Conservation (phyloP, 2,113 vertebrate genomes). For the Numenius arquata region DNA sequence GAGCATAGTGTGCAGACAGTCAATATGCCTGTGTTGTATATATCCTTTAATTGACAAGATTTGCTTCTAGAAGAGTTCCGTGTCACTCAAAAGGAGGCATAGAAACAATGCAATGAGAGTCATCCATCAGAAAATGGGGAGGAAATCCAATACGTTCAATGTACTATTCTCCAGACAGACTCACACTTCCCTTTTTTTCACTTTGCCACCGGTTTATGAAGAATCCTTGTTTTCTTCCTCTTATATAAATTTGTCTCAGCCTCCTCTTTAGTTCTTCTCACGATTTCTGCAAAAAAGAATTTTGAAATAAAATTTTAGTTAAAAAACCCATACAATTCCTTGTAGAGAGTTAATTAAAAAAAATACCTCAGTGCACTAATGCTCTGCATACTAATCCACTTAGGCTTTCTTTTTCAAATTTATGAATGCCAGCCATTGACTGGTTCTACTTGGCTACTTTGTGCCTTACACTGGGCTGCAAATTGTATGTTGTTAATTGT, state of each 20-base stretch:
- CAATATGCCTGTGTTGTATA: neutral
- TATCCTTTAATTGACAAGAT: neutral
- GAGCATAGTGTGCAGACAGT: neutral
- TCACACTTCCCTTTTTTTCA: neutral
- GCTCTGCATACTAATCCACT: constrained; percentile 49
- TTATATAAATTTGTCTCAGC: neutral
- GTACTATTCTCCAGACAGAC: neutral
- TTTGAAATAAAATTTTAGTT: neutral
- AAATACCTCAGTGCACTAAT: neutral
- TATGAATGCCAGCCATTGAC: constrained; percentile 17
- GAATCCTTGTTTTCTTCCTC: neutral
- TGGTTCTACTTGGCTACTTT: constrained; percentile 16
- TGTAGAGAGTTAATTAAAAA: neutral
- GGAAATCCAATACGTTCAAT: neutral
- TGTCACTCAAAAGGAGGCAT: neutral
- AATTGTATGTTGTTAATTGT: neutral
- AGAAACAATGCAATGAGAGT: neutral
- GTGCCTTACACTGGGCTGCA: neutral
- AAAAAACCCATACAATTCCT: neutral
- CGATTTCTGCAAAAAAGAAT: neutral
- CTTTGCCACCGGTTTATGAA: neutral
- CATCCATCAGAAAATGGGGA: neutral
- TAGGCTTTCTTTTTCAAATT: constrained; percentile 24
- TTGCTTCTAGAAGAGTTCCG: neutral
- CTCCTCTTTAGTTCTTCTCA: neutral